Evolutionary conservation across 2,888 invertebrate genomes (phyloP), one percentile per base, ranked within the genome.

Genomic region (Eupeodes luniger): DNA sequence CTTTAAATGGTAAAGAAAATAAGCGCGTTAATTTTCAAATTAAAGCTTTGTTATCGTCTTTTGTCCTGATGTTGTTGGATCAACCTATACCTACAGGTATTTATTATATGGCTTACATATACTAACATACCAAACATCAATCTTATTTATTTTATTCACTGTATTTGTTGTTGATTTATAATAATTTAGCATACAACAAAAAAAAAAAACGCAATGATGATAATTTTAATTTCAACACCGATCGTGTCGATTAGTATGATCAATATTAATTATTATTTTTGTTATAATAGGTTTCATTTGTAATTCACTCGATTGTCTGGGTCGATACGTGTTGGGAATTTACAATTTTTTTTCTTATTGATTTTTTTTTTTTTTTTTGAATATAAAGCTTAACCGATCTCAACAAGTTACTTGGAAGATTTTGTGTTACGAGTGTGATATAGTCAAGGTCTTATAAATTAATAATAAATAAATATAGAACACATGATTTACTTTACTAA

Each of bases 161-260:
- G 10, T 57, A 19, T 0, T 59, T 47, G 49, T n/a, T 78, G 69
- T 78, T 78, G 69, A 78, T n/a, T n/a, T 53, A 40, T n/a, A 69
- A 49, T 62, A 62, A 70, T 51, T 79, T 69, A 69, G 61, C 78
- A 69, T 70, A 53, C 51, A 51, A 19, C 19, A 19, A 19, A 19
- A 69, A 49, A 69, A 49, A 44, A 61, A 51, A 69, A 36, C 10
- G 36, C 40, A 19, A 59, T 59, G 36, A 36, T 14, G 59, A 53
- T 51, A 51, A 70, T n/a, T 49, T 36, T 19, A 34, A 67, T 78
- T 79, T 70, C 78, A 61, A 69, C 59, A 79, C 40, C 61, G 61
- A 70, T 61, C 40, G 61, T 79, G 51, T 64, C 40, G 19, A 70
- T 70, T 79, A 79, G 61, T 61, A 36, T 55, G 70, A 70, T 55